Evolutionary conservation across 2,113 vertebrate species (phyloP).

Genomic region (Tachysurus vachellii): DNA sequence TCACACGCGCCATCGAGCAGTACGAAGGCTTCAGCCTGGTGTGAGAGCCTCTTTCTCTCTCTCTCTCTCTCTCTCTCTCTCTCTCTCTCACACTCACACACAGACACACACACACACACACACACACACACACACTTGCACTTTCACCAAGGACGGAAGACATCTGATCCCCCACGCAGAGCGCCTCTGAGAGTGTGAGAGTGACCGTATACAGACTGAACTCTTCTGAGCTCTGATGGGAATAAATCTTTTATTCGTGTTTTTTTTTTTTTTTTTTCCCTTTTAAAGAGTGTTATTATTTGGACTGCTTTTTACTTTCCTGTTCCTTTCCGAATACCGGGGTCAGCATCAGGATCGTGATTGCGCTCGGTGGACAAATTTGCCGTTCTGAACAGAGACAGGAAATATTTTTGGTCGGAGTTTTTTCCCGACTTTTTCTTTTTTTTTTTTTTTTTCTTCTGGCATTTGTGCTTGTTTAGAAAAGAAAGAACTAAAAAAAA

Average conservation of each 20-base stretch:
- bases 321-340: not conserved
- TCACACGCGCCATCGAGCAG: conserved; percentile 91
- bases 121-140: not conserved
- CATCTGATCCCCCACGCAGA: not conserved
- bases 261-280: conserved; percentile 28
- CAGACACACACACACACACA: not conserved
- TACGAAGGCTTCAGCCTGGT: conserved; percentile 97
- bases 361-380: not conserved
- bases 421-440: too few species aligned
- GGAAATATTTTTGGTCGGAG: not conserved
- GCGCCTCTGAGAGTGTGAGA: not conserved
- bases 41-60: conserved; percentile 64
- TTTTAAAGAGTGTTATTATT: conserved; percentile 4
- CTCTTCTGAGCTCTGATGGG: conserved; percentile 4
- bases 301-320: not conserved
- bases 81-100: too few species aligned
- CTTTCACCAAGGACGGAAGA: not conserved
- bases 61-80: too few species aligned
- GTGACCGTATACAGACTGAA: not conserved
- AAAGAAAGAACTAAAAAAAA: not conserved
- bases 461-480: not conserved
- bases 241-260: not conserved
- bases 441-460: not conserved
- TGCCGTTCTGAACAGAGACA: not conserved
- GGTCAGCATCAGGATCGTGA: not conserved